A percentile compares a stretch with the other conserved stretches of the same genome.
phyloP scores from a whole-genome alignment of 2,797 vertebrate species.

The Danio tinwini region DNA sequence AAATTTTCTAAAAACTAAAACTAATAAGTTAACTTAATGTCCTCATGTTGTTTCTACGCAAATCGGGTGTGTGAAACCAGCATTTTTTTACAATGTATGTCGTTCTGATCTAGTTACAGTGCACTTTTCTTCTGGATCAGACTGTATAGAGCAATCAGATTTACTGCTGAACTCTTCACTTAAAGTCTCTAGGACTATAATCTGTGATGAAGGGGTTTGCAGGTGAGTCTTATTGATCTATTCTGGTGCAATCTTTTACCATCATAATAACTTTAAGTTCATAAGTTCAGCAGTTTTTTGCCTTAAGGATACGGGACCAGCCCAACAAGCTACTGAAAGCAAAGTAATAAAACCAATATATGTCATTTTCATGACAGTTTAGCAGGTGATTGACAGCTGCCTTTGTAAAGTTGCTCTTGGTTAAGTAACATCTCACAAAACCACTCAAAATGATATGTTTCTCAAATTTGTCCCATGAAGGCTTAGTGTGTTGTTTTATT shows the following conservation, averaged over 20 bases:
- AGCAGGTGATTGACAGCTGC: constrained; percentile 16
- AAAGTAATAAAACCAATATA: constrained; percentile 18
- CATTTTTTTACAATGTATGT: no score
- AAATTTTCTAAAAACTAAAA: no score
- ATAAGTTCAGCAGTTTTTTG: constrained; percentile 14
- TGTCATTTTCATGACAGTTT: constrained; percentile 20
- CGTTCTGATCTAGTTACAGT: no score
- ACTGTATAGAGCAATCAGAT: not conserved
- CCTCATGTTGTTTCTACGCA: no score
- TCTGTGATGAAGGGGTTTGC: constrained; percentile 3
- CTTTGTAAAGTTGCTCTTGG: not conserved
- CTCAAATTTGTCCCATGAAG: not conserved
- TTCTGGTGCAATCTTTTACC: constrained; percentile 2
- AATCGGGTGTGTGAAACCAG: no score
- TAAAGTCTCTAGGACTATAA: not conserved
- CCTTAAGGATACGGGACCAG: not conserved
- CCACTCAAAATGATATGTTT: not conserved
- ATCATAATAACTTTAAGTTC: constrained; percentile 8
- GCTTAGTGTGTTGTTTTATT: not conserved
- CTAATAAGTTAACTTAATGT: no score
- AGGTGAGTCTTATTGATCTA: not conserved
- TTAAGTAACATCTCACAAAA: not conserved
- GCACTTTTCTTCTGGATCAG: not conserved
- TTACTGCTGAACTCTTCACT: not conserved
- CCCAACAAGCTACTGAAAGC: constrained; percentile 13